A percentile compares a stretch with the other conserved stretches of the same genome.
Evolutionary conservation across 1,140 invertebrate species (phyloP).

Genomic region (honey bee (Apis mellifera)): DNA sequence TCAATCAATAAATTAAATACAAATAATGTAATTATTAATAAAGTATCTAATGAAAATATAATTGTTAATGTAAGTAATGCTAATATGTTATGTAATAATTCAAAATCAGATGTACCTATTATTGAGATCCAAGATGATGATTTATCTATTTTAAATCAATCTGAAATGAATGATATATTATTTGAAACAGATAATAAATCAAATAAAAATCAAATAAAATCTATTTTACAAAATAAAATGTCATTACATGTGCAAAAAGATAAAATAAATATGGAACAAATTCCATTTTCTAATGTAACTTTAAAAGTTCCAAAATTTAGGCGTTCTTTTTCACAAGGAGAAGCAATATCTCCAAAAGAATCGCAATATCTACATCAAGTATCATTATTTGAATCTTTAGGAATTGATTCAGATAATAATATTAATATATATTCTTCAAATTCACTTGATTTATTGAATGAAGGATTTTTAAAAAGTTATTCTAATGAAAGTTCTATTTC

Average conservation of each 20-base stretch:
- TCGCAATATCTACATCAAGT: background rate
- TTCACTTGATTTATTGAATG: slow-evolving; percentile 54
- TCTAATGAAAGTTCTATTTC: slow-evolving; percentile 51
- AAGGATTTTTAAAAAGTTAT: slow-evolving; percentile 49
- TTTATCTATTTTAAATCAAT: slow-evolving; percentile 69
- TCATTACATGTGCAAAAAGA: slow-evolving; percentile 36
- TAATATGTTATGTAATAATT: slow-evolving; percentile 24
- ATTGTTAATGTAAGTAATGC: slow-evolving; percentile 35
- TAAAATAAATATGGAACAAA: background rate
- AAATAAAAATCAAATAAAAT: slow-evolving; percentile 42
- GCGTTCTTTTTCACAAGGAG: slow-evolving; percentile 67
- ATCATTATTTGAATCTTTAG: slow-evolving; percentile 21
- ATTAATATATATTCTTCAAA: slow-evolving; percentile 22
- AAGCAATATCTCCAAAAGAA: slow-evolving; percentile 42
- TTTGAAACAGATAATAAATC: slow-evolving; percentile 48
- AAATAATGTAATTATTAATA: background rate
- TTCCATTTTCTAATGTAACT: background rate
- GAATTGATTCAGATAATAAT: slow-evolving; percentile 6
- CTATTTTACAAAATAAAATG: slow-evolving; percentile 12
- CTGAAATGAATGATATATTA: slow-evolving; percentile 72
- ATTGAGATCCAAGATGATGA: slow-evolving; percentile 40
- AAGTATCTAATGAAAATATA: slow-evolving; percentile 29
- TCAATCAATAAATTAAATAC: slow-evolving; percentile 25
- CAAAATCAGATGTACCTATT: slow-evolving; percentile 8
- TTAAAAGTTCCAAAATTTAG: slow-evolving; percentile 34